phyloP scores from a whole-genome alignment of 2,888 invertebrate species.

The Syritta pipiens region DNA sequence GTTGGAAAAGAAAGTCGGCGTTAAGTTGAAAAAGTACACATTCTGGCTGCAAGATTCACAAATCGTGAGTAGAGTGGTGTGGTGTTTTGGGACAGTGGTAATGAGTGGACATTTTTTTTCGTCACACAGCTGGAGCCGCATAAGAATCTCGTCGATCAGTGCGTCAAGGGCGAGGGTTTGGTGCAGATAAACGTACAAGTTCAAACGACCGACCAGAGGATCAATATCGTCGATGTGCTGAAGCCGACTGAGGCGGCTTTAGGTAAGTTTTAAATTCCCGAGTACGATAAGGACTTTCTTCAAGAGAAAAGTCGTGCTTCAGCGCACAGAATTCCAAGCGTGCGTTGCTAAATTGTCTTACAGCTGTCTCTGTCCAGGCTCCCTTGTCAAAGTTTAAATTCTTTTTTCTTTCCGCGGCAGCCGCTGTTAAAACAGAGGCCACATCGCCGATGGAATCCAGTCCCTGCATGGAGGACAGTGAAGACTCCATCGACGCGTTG shows the following conservation, averaged over 20 bases:
- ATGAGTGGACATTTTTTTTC: not conserved
- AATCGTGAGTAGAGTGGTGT: constrained; percentile 84
- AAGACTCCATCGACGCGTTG: constrained; percentile 56
- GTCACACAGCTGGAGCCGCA: constrained; percentile 87
- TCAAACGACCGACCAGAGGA: constrained; percentile 85
- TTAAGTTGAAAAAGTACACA: constrained; percentile 86
- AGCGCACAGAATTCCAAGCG: not conserved
- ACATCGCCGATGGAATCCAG: constrained; percentile 47
- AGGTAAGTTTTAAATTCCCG: constrained; percentile 74
- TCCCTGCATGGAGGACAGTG: constrained; percentile 24
- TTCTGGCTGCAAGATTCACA: constrained; percentile 94
- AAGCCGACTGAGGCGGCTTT: constrained; percentile 93
- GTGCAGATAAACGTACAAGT: constrained; percentile 96
- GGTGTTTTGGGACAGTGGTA: not conserved
- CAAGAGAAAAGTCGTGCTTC: too few species aligned
- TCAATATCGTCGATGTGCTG: constrained; percentile 95
- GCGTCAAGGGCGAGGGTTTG: constrained; percentile 93
- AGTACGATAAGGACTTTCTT: too few species aligned
- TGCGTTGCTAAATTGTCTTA: not conserved
- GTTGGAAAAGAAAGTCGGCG: constrained; percentile 87
- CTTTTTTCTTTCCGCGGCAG: constrained; percentile 62
- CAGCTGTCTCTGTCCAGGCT: too few species aligned
- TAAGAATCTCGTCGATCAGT: constrained; percentile 95
- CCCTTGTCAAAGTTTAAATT: not conserved
- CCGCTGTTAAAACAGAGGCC: constrained; percentile 74